A percentile compares a stretch with the other conserved stretches of the same genome.
These are phyloP conservation scores for Papilio elwesi DNA, from an alignment of 2,888 invertebrate genomes.

Conservation along the genomic window DNA sequence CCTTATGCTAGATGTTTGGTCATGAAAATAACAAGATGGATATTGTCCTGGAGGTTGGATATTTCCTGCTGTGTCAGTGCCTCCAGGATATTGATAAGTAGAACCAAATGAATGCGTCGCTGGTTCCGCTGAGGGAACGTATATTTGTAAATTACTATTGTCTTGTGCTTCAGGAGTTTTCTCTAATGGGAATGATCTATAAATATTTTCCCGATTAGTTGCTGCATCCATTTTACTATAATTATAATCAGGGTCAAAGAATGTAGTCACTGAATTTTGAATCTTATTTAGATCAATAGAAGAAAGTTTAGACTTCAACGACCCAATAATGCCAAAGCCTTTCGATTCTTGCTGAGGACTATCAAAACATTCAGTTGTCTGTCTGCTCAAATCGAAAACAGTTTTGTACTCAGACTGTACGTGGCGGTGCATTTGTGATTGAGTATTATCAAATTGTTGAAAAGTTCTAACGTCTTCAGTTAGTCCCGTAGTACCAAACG, in stretches of 20 bases:
- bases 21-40: slow-evolving; percentile 16
- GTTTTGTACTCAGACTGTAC: slow-evolving; percentile 56
- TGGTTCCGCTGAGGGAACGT: slow-evolving; percentile 54
- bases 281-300: slow-evolving; percentile 77
- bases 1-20: slow-evolving; percentile 2
- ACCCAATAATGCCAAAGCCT: slow-evolving; percentile 75
- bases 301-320: slow-evolving; percentile 76
- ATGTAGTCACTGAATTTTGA: slow-evolving; percentile 76
- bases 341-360: slow-evolving; percentile 58
- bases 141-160: slow-evolving; percentile 61
- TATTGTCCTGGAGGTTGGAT: not conserved
- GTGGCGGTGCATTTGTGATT: slow-evolving; percentile 46
- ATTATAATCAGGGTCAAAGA: slow-evolving; percentile 77
- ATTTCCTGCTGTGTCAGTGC: not conserved
- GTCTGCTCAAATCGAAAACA: slow-evolving; percentile 71
- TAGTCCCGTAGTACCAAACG: slow-evolving; percentile 53
- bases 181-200: slow-evolving; percentile 44
- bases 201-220: slow-evolving; percentile 46
- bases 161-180: slow-evolving; percentile 39
- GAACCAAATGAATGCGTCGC: slow-evolving; percentile 44
- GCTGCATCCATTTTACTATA: slow-evolving; percentile 54
- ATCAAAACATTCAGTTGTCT: slow-evolving; percentile 60
- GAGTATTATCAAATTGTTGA: slow-evolving; percentile 47
- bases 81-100: slow-evolving; percentile 35
- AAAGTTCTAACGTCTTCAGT: slow-evolving; percentile 40